phyloP scores from a whole-genome alignment of 2,797 vertebrate species.

The Eurystomus glaucurus region DNA sequence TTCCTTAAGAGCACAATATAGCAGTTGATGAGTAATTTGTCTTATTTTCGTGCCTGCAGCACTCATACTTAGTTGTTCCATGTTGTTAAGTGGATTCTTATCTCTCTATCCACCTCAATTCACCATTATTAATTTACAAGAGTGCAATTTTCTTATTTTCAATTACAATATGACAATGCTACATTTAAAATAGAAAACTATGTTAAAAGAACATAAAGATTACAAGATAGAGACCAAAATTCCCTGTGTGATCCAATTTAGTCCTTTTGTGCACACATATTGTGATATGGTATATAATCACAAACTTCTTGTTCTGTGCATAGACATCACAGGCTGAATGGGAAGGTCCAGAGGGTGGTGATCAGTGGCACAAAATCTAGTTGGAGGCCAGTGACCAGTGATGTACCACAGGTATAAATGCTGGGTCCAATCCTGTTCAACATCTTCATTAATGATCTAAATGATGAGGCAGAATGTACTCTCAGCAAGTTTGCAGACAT shows the following conservation, averaged over 20 bases:
- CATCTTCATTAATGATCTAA: too few relatives aligned
- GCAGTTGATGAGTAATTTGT: neutral
- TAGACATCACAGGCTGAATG: neutral
- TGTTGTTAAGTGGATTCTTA: neutral
- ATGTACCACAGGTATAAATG: too few relatives aligned
- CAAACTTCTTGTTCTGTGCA: neutral
- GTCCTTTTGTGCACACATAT: neutral
- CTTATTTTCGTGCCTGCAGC: neutral
- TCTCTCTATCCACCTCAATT: neutral
- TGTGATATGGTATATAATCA: neutral
- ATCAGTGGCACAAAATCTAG: neutral
- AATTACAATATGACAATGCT: neutral
- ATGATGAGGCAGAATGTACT: too few relatives aligned
- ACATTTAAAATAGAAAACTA: neutral
- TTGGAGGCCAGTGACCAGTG: neutral
- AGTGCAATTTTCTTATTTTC: neutral
- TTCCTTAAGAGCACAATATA: neutral
- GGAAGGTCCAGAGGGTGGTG: neutral
- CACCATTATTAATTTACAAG: neutral
- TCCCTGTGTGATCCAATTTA: neutral
- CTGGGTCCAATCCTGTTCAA: too few relatives aligned
- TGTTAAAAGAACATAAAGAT: neutral
- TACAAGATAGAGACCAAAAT: neutral
- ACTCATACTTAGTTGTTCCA: neutral
- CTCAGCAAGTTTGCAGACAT: too few relatives aligned